phyloP scores from a whole-genome alignment of 2,888 invertebrate genomes.

The Eudemis profundana region DNA sequence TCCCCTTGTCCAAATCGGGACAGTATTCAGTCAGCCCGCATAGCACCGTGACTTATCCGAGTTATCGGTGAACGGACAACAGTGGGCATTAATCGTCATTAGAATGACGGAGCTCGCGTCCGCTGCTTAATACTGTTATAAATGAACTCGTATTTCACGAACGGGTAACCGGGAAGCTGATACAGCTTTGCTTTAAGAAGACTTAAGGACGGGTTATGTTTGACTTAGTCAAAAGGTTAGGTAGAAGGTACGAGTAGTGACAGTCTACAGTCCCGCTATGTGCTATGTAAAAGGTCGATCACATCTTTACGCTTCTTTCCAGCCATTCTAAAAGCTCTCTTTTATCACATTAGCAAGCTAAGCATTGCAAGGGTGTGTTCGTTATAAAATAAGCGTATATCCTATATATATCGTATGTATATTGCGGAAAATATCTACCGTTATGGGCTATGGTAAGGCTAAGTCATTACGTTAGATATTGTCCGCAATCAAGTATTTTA shows the following conservation, averaged over 20 bases:
- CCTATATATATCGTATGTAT: no score
- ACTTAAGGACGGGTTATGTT: not conserved
- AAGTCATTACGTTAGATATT: no score
- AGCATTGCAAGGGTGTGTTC: no score
- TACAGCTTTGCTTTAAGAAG: conserved; percentile 7
- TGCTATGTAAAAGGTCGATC: no score
- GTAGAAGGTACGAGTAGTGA: not conserved
- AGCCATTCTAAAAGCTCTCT: no score
- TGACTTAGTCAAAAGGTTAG: not conserved
- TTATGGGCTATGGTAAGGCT: no score
- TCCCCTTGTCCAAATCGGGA: not conserved
- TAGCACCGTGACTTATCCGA: conserved; percentile 50
- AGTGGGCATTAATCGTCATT: conserved; percentile 61
- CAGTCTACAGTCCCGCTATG: no score
- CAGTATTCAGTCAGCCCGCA: conserved; percentile 74
- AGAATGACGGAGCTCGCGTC: conserved; percentile 49
- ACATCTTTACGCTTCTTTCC: no score
- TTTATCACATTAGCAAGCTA: no score
- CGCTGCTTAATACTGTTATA: conserved; percentile 40
- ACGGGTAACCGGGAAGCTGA: conserved; percentile 24
- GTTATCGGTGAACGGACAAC: conserved; percentile 51
- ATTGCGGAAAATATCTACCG: no score
- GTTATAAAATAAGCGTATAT: no score
- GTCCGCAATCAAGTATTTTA: no score
- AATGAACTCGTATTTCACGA: conserved; percentile 31